phyloP scores from a whole-genome alignment of 2,888 invertebrate genomes.

The Spatulosminthurus flaviceps region DNA sequence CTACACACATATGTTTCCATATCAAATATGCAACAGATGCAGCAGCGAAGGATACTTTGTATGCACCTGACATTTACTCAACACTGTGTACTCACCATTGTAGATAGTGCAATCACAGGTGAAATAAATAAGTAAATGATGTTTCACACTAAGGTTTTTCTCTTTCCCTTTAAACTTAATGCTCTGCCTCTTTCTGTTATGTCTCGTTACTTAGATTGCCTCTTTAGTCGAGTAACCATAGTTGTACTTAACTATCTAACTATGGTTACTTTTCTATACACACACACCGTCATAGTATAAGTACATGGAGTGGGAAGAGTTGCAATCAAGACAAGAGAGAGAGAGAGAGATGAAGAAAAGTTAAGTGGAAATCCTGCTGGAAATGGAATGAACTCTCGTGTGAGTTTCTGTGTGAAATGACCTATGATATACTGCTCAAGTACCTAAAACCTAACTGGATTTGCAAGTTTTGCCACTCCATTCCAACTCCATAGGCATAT shows the following conservation, averaged over 20 bases:
- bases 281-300: too few species aligned
- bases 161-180: constrained; percentile 2
- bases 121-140: too few species aligned
- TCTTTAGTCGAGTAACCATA: not conserved
- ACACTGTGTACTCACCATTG: too few species aligned
- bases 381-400: constrained; percentile 47
- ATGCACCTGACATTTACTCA: too few species aligned
- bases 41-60: too few species aligned
- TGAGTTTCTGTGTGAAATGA: constrained; percentile 51
- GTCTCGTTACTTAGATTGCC: not conserved
- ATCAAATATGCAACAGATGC: too few species aligned
- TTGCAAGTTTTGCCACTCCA: constrained; percentile 58
- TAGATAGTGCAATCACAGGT: too few species aligned
- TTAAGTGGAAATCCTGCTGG: constrained; percentile 47
- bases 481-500: constrained; percentile 26
- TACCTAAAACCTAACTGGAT: constrained; percentile 58
- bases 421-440: constrained; percentile 51
- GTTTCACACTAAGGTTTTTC: too few species aligned
- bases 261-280: too few species aligned
- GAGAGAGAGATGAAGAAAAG: constrained; percentile 29
- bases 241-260: too few species aligned
- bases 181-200: not conserved
- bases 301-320: not conserved
- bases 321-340: not conserved
- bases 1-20: too few species aligned